Base-by-base conservation (phyloP, 2,888 invertebrate genomes). In the Ditula angustiorana region DNA sequence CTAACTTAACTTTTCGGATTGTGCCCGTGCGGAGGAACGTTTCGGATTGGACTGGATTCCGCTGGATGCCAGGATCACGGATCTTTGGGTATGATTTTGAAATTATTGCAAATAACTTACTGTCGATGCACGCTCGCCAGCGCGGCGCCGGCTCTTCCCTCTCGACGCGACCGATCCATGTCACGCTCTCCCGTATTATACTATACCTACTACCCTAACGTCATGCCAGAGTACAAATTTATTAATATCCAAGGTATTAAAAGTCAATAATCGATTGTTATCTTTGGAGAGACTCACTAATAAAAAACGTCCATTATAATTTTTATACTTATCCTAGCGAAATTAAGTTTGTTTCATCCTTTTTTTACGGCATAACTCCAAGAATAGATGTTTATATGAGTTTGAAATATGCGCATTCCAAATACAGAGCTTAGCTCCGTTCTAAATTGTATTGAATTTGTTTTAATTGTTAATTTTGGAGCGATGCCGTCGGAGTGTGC, bases 11-110 rank as follows among this genome's bases (percentile, higher is more conserved):
- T 67, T 69, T 69, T 68, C 37, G 69, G 68, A 71, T 71, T 59
- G 66, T 66, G 67, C 67, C 41, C 61, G 68, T 66, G 75, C 70
- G 75, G 80, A 75, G 74, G 80, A 75, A 77, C 70, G 80, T 81
- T 81, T 75, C 74, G 76, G 77, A 76, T 71, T 71, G 80, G 75
- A 78, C 71, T 70, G 75, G 74, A 75, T 69, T 37, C 35, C 65
- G 63, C 67, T 64, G 67, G 70, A 69, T 69, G 64, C 71, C 72
- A 64, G 75, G 74, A 80, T 79, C 82, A 82, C 77, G 88, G 89
- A 89, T 85, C 87, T 85, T 83, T 86, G 90, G 90, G 91, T 90
- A 91, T 91, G 91, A 85, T 80, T 86, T 90, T 88, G 77, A 81
- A 82, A 86, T 85, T 90, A 83, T 85, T 87, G 85, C 82, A 86